These are phyloP conservation scores for Drosophila rellima DNA, from an alignment of 2,888 invertebrate species.

Conservation along the genomic window DNA sequence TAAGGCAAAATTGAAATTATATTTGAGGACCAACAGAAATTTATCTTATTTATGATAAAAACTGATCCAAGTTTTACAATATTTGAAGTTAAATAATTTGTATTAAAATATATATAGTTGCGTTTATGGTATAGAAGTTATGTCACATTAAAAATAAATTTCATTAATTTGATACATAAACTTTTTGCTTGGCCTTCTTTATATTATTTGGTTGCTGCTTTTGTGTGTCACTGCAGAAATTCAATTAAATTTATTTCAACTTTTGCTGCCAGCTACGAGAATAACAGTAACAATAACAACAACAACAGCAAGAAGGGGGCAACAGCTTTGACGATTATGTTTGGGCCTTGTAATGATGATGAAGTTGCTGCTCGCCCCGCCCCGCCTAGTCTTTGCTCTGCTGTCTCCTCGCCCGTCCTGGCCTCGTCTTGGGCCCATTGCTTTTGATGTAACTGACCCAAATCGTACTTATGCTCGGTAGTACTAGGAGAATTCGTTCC, in stretches of 20 bases:
- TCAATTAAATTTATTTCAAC: constrained; percentile 82
- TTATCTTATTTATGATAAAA: too few species aligned
- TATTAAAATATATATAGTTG: neutral
- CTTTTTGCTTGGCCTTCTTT: constrained; percentile 37
- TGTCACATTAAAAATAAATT: constrained; percentile 66
- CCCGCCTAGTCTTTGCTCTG: neutral
- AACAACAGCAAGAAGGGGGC: constrained; percentile 25
- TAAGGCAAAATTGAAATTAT: too few species aligned
- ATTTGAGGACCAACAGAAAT: too few species aligned
- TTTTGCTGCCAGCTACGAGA: constrained; percentile 63
- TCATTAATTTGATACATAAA: constrained; percentile 75
- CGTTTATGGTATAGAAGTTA: neutral
- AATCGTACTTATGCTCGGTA: constrained; percentile 62
- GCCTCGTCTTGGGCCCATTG: constrained; percentile 56
- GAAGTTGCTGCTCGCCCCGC: constrained; percentile 47
- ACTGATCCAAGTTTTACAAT: neutral
- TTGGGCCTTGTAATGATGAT: constrained; percentile 58
- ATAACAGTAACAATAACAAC: constrained; percentile 21
- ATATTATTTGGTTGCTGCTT: constrained; percentile 31
- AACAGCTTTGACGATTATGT: constrained; percentile 65
- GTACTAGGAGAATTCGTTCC: constrained; percentile 36
- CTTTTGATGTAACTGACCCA: constrained; percentile 81
- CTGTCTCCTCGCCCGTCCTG: constrained; percentile 1
- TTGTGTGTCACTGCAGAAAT: constrained; percentile 75
- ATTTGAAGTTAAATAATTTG: neutral